These are phyloP conservation scores for Myiozetetes cayanensis DNA, from an alignment of 2,113 vertebrate species.

Conservation along the genomic window DNA sequence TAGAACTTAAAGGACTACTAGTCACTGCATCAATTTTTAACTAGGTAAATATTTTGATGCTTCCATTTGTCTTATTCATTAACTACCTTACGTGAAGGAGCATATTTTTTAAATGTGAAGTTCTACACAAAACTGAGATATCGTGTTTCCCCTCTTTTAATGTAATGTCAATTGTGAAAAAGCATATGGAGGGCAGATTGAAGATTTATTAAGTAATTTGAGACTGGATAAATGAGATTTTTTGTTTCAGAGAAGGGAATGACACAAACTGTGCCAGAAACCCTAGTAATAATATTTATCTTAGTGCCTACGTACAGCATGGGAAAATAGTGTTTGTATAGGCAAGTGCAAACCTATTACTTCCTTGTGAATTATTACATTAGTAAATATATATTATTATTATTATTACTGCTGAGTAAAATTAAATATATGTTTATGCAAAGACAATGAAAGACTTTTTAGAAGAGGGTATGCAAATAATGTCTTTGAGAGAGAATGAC, in stretches of 20 bases:
- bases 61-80: background rate
- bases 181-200: background rate
- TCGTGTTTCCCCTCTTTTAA: background rate
- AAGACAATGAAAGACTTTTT: background rate
- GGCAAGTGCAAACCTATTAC: background rate
- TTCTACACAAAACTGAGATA: background rate
- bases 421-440: background rate
- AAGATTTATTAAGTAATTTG: background rate
- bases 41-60: background rate
- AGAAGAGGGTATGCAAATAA: background rate
- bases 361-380: background rate
- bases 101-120: background rate
- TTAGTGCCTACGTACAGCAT: background rate
- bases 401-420: background rate
- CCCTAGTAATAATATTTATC: background rate
- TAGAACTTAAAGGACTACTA: background rate
- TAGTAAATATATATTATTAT: background rate
- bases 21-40: background rate
- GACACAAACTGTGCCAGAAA: background rate
- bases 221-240: background rate
- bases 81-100: background rate
- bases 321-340: background rate
- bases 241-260: background rate
- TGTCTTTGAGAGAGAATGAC: background rate
- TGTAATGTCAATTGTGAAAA: background rate